phyloP scores from a whole-genome alignment of 2,888 invertebrate genomes.

The Hermodice carunculata region DNA sequence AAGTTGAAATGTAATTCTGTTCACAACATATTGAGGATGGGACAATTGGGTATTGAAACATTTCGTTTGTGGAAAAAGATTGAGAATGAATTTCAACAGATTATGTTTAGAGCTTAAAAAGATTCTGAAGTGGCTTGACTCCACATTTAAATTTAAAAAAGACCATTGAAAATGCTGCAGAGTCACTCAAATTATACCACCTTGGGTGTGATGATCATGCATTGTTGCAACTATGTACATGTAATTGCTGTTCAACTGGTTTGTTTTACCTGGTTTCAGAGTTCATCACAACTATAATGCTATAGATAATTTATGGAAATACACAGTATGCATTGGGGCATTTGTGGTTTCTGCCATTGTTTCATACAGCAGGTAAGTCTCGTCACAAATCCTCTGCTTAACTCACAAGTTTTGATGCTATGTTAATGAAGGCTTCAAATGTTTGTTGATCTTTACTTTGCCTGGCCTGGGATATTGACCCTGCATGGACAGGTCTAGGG shows the following conservation, averaged over 20 bases:
- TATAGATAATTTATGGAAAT: slow-evolving; percentile 64
- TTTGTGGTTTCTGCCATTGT: slow-evolving; percentile 56
- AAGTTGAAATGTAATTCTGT: no score
- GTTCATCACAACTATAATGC: slow-evolving; percentile 75
- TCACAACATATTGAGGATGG: no score
- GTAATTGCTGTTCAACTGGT: slow-evolving; percentile 20
- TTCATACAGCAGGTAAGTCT: slow-evolving; percentile 66
- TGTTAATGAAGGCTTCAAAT: no score
- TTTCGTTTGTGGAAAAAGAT: no score
- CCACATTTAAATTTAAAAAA: not conserved
- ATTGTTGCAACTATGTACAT: slow-evolving; percentile 17
- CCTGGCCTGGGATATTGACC: no score
- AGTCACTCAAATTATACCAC: no score
- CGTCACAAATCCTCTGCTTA: no score
- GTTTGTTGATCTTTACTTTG: no score
- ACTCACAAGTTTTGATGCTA: no score
- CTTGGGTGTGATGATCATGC: not conserved
- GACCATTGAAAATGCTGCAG: no score
- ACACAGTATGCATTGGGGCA: slow-evolving; percentile 50
- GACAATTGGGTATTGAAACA: no score
- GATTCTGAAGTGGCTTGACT: not conserved
- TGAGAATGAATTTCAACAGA: not conserved
- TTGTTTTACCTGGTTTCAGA: slow-evolving; percentile 71
- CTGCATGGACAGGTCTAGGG: no score
- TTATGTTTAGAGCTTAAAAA: not conserved